Base-by-base conservation (phyloP, 2,888 invertebrate species). In the Villa cingulata region DNA sequence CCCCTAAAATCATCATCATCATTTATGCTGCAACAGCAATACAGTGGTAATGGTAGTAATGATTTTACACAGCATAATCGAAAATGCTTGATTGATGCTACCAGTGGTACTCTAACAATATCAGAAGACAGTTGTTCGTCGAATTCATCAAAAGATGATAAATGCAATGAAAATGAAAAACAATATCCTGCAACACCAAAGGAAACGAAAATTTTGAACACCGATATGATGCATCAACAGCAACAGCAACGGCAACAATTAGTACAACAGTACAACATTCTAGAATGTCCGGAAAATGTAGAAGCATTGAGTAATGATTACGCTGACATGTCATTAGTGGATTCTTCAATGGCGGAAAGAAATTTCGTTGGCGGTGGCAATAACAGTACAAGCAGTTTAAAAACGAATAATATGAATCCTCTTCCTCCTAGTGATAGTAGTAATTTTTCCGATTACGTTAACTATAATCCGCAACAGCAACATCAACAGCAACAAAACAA, bases 1-100 rank as follows among this genome's bases (percentile, higher is more conserved):
- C 80, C 81, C 1, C 70, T 74, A 19, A 77, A 76, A 53, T 62
- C 68, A 1, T 68, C 29, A 70, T 43, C 64, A 70, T 18, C 53
- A 54, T 14, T 14, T 4, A 17, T 17, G 17, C 3, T 19, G 19
- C 51, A 12, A 43, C 55, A 41, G 12, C 7, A 23, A 4, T n/a
- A n/a, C n/a, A n/a, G n/a, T n/a, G n/a, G n/a, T n/a, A n/a, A 41
- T 5, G 27, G 18, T 17, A 45, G 51, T 40, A 57, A 55, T 38
- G 56, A 58, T 36, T 56, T 56, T 37, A 37, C 45, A 5, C 52
- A 60, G 37, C 29, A 32, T 12, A 32, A 32, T 32, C 62, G 63
- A 36, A 66, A 65, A 55, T 62, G 62, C 48, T 57, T 62, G 5
- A 57, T 63, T 2, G 69, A 71, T 49, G 62, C 62, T 1, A 60